Percentiles rank a stretch among this genome's conserved stretches.
phyloP scores from a whole-genome alignment of 2,113 vertebrate species.

The Phylloscopus whistleri region DNA sequence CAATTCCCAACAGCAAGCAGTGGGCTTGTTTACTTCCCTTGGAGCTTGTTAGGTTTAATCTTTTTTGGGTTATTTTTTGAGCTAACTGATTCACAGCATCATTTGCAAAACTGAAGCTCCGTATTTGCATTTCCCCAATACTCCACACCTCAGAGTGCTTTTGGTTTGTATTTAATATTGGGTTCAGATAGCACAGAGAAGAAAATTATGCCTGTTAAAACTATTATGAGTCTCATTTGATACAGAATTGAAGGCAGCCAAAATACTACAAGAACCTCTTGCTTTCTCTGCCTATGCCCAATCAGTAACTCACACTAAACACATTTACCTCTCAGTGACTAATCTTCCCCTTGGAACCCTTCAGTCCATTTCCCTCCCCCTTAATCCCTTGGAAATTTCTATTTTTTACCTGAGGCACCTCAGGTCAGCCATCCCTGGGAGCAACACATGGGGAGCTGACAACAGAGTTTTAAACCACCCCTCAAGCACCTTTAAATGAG shows the following conservation, averaged over 20 bases:
- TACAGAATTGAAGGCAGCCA: background rate
- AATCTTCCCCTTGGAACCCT: background rate
- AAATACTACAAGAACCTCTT: background rate
- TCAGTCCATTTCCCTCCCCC: background rate
- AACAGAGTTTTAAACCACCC: background rate
- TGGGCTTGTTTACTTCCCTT: background rate
- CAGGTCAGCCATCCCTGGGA: background rate
- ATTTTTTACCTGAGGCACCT: background rate
- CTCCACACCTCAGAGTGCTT: background rate
- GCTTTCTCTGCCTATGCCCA: background rate
- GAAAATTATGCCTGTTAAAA: background rate
- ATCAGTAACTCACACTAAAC: background rate
- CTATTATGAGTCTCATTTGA: background rate
- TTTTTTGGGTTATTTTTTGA: background rate
- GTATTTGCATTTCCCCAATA: background rate
- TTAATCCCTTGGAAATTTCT: background rate
- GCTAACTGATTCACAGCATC: background rate
- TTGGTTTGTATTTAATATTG: background rate
- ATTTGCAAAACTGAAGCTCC: background rate
- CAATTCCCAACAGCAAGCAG: background rate
- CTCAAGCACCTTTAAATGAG: background rate
- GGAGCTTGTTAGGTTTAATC: background rate
- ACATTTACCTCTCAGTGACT: background rate
- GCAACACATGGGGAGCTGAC: fast-evolving
- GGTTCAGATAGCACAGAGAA: background rate